Evolutionary conservation across 2,888 invertebrate species (phyloP).

Genomic region (Chymomyza procnemis): DNA sequence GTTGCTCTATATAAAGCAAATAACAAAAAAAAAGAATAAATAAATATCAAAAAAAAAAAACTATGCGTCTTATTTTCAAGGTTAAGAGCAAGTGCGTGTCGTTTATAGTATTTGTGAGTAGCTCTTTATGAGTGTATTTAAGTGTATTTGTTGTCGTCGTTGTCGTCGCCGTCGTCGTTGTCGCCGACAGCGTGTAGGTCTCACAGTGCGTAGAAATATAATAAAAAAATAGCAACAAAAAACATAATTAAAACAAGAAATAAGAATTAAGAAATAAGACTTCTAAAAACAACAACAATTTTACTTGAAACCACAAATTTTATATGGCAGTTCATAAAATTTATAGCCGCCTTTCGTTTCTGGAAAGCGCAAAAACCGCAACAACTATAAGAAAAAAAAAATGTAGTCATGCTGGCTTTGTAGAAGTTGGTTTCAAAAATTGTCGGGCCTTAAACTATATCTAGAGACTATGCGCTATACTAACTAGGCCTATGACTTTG

Average conservation of each 20-base stretch:
- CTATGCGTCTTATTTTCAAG: slow-evolving; percentile 55
- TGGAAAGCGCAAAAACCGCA: not conserved
- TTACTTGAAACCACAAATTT: slow-evolving; percentile 18
- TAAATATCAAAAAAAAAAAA: slow-evolving; percentile 24
- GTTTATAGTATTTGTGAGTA: slow-evolving; percentile 26
- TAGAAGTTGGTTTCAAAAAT: not conserved
- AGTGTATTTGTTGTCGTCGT: too few species aligned
- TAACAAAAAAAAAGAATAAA: not conserved
- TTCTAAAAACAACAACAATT: not conserved
- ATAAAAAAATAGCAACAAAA: slow-evolving; percentile 2
- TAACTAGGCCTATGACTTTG: slow-evolving; percentile 10
- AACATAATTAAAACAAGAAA: slow-evolving; percentile 27
- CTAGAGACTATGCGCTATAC: not conserved
- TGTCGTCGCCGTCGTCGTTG: too few species aligned
- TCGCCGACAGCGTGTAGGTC: slow-evolving; percentile 14
- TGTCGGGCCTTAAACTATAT: slow-evolving; percentile 8
- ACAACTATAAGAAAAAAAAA: not conserved
- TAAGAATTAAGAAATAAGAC: not conserved
- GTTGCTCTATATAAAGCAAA: not conserved
- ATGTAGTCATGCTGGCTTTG: not conserved
- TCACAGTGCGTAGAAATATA: slow-evolving; percentile 53
- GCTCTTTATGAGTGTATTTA: not conserved
- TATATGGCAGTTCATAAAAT: slow-evolving; percentile 59
- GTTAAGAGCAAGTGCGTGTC: slow-evolving; percentile 69
- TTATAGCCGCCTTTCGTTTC: slow-evolving; percentile 36